Evolutionary conservation across 2,797 vertebrate genomes (phyloP), one percentile per base, ranked within the genome.

Genomic region (Peromyscus attwateri): DNA sequence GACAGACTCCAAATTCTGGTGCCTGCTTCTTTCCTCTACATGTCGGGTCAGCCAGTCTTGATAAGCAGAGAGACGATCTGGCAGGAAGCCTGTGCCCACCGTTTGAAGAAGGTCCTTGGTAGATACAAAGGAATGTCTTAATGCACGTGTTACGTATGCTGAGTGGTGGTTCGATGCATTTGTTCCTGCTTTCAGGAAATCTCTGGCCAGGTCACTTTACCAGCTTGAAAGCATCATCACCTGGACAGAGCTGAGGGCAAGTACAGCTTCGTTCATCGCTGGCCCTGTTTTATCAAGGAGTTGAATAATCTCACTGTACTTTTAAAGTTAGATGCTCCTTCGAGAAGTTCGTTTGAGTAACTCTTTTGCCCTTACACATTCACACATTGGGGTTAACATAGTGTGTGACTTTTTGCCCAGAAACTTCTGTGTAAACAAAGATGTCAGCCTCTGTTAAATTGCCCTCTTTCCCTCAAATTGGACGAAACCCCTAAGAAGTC

Each of bases 401-500:
- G 11, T 71, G n/a, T 85, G 40, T 85, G 46, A 92, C 68, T n/a
- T 88, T 60, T 82, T 75, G 29, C 46, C 64, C 23, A 23, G 79
- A 94, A 34, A 55, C 64, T 46, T 66, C 40, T 93, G 16, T 77
- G 5, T 49, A 76, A 92, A 16, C 66, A 43, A 49, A 62, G 73
- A 40, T 91, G 57, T 77, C 71, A 85, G 70, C 49, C 76, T 29
- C 87, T 83, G 23, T 92, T 95, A 91, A 75, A 87, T 88, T 73
- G n/a, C 82, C 46, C 83, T 82, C 37, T 94, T 96, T 82, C 80
- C 46, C 27, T 73, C 25, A 81, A 64, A 0, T 68, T 64, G 62
- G 93, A 62, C 62, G 95, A 31, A 57, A 40, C 55, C 80, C 40
- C 55, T 92, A 68, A 94, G 81, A 92, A 89, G 11, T 55, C 95